Percentiles rank a stretch among this genome's conserved stretches.
phyloP scores from a whole-genome alignment of 1,140 invertebrate species.

The Hylyphantes graminicola region DNA sequence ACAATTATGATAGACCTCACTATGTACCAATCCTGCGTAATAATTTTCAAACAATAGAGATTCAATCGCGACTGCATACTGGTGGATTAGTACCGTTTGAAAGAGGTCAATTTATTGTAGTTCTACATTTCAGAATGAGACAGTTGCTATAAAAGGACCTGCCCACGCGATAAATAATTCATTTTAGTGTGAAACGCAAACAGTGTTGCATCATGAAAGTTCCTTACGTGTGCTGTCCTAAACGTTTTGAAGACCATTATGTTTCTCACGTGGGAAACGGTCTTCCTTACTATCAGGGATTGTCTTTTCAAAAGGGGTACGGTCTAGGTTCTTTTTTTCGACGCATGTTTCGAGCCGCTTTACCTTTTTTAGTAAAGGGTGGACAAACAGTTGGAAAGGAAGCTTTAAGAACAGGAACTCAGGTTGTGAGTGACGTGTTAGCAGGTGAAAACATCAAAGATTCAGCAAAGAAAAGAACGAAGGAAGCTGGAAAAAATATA shows the following conservation, averaged over 20 bases:
- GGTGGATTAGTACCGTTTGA: conserved; percentile 23
- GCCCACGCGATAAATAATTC: background rate
- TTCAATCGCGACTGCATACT: background rate
- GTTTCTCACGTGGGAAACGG: background rate
- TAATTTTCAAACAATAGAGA: conserved; percentile 22
- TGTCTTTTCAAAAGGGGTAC: conserved; percentile 9
- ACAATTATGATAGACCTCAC: conserved; percentile 17
- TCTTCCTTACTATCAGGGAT: conserved; percentile 8
- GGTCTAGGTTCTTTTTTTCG: background rate
- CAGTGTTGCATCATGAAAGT: background rate
- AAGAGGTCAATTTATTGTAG: conserved; percentile 24
- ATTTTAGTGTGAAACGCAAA: background rate
- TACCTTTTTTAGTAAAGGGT: conserved; percentile 22
- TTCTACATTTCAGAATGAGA: conserved; percentile 10
- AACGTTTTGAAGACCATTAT: conserved; percentile 26
- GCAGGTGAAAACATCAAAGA: conserved; percentile 1
- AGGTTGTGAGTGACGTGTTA: background rate
- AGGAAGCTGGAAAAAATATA: conserved; percentile 18
- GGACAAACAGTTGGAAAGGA: conserved; percentile 16
- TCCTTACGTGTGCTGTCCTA: conserved; percentile 2
- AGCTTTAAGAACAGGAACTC: conserved; percentile 6
- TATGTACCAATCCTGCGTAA: background rate
- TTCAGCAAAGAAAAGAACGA: conserved; percentile 1
- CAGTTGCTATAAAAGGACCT: conserved; percentile 1
- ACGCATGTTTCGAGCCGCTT: background rate